Conservation (phyloP, 2,797 vertebrate species). For the Notamacropus eugenii region DNA sequence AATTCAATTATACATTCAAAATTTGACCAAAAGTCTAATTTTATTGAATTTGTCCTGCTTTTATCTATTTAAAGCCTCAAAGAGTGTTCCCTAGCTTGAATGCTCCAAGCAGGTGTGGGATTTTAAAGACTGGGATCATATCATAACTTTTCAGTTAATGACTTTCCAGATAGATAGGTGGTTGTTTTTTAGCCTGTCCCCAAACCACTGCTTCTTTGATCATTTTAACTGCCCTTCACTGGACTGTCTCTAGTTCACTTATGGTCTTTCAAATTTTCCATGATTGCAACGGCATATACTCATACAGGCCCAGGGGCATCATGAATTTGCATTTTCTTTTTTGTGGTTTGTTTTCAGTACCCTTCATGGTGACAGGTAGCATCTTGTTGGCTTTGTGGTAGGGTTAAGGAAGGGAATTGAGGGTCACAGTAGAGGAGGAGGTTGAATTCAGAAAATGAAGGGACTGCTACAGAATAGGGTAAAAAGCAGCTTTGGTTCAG, state of each 20-base stretch:
- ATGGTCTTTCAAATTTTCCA: neutral
- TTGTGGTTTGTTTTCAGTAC: neutral
- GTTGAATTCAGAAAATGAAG: neutral
- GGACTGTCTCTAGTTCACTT: neutral
- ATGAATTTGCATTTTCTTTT: neutral
- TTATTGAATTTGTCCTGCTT: conserved; percentile 19
- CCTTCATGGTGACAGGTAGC: neutral
- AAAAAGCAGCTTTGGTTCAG: neutral
- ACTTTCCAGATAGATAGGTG: neutral
- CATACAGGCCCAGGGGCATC: neutral
- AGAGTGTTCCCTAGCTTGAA: neutral
- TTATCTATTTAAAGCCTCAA: neutral
- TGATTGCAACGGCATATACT: neutral
- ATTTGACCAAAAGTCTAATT: neutral
- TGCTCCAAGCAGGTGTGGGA: neutral
- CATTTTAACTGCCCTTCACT: neutral
- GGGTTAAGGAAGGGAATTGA: neutral
- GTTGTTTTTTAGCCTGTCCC: neutral
- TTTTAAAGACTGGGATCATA: neutral
- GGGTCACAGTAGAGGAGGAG: neutral
- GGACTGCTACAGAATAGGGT: neutral
- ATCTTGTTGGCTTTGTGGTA: neutral
- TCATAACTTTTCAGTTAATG: conserved; percentile 4
- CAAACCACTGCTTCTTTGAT: neutral
- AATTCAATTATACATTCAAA: too few relatives aligned